Conservation (phyloP, 2,888 invertebrate genomes). For the Punctoribates punctum region DNA sequence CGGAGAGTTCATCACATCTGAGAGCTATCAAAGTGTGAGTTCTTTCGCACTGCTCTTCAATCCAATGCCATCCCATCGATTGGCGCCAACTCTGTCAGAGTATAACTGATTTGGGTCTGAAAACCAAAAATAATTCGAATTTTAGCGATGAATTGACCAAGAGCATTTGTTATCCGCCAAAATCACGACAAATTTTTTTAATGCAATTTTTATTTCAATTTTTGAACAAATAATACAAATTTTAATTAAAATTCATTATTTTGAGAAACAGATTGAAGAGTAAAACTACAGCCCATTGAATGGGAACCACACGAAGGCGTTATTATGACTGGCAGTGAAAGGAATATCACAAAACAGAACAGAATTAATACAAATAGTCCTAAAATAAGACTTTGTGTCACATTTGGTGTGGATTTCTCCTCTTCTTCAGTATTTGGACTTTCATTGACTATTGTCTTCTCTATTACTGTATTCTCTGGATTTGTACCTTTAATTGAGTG, state of each 20-base stretch:
- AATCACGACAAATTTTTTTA: too few species aligned
- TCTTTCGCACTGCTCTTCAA: not conserved
- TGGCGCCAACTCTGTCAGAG: conserved; percentile 35
- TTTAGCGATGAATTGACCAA: too few species aligned
- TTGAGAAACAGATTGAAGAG: conserved; percentile 13
- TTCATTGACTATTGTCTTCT: not conserved
- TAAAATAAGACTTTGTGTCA: conserved; percentile 15
- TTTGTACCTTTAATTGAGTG: not conserved
- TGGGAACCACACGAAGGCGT: conserved; percentile 6
- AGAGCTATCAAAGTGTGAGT: not conserved
- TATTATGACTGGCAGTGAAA: not conserved
- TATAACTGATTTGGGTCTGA: too few species aligned
- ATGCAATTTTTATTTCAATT: too few species aligned
- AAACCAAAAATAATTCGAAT: too few species aligned
- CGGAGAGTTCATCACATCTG: not conserved
- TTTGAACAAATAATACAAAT: too few species aligned
- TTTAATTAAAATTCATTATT: too few species aligned
- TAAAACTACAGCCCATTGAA: conserved; percentile 4
- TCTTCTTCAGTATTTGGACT: not conserved
- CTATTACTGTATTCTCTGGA: too few species aligned
- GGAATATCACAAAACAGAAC: conserved; percentile 23
- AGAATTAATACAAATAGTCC: not conserved
- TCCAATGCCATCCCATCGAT: not conserved
- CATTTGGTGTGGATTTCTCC: not conserved
- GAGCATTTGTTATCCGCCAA: too few species aligned